A percentile compares a stretch with the other conserved stretches of the same genome.
Evolutionary conservation across 2,888 invertebrate species (phyloP).

Genomic region (Lasioglossum malachurum): DNA sequence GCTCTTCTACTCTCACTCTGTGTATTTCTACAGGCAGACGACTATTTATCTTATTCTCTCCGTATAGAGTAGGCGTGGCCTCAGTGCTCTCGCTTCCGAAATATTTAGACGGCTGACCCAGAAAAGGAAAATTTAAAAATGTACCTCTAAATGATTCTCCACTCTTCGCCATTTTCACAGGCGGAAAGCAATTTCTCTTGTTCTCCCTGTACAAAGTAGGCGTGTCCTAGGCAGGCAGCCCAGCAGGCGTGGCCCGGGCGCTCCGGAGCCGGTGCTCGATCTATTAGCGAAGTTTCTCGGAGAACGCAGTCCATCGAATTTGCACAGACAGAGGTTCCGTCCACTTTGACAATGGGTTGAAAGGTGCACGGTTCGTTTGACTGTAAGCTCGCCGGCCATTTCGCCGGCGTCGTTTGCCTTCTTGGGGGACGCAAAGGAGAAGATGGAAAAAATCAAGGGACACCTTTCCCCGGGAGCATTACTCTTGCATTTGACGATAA

Average conservation of each 20-base stretch:
- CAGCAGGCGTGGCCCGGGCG: neutral
- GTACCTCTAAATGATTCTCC: neutral
- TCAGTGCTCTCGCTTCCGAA: neutral
- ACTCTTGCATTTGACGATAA: slow-evolving; percentile 59
- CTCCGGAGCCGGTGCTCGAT: neutral
- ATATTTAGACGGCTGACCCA: neutral
- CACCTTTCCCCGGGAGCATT: slow-evolving; percentile 44
- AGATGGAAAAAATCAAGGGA: slow-evolving; percentile 1
- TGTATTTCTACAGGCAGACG: neutral
- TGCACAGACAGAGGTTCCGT: slow-evolving; percentile 16
- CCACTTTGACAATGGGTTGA: slow-evolving; percentile 31
- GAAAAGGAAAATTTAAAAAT: neutral
- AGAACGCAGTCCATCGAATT: slow-evolving; percentile 15
- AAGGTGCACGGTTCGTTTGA: slow-evolving; percentile 27
- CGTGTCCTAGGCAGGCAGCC: neutral
- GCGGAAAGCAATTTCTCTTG: neutral
- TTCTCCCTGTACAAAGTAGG: neutral
- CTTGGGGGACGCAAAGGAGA: neutral
- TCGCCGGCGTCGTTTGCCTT: slow-evolving; percentile 5
- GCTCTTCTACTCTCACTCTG: neutral
- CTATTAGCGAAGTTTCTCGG: neutral
- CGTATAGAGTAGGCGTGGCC: neutral
- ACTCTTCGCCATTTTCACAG: neutral
- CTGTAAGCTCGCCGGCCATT: slow-evolving; percentile 16
- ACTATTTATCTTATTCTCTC: neutral